Percentiles rank a stretch among this genome's conserved stretches.
These are phyloP conservation scores for Triops longicaudatus DNA, from an alignment of 1,140 invertebrate genomes.

Conservation along the genomic window DNA sequence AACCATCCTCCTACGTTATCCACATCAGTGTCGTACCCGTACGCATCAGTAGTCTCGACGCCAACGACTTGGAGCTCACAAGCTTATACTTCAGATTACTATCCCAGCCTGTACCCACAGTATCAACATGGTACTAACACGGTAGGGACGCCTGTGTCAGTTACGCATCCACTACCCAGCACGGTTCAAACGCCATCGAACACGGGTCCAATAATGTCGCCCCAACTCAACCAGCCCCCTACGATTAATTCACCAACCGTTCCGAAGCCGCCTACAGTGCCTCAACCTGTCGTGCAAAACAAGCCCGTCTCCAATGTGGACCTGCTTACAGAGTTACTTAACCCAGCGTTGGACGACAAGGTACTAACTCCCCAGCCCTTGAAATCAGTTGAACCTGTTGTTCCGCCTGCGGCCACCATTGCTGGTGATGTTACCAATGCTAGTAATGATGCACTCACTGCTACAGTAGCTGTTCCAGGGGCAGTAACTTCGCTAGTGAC, in stretches of 20 bases:
- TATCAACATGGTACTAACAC: neutral
- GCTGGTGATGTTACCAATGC: constrained; percentile 21
- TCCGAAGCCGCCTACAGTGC: neutral
- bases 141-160: neutral
- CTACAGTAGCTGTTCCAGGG: neutral
- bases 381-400: constrained; percentile 22
- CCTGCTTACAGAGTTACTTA: constrained; percentile 61
- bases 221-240: constrained; percentile 20
- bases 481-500: neutral
- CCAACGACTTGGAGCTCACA: neutral
- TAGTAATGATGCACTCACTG: neutral
- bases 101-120: neutral
- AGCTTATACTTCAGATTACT: neutral
- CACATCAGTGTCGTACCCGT: neutral
- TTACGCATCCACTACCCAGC: neutral
- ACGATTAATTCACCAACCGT: constrained; percentile 19
- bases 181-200: neutral
- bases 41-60: neutral
- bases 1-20: constrained; percentile 31
- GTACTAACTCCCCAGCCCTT: constrained; percentile 16
- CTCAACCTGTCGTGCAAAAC: constrained; percentile 26
- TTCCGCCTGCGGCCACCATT: constrained; percentile 23
- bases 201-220: neutral
- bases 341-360: constrained; percentile 31
- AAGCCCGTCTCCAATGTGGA: constrained; percentile 52